A percentile compares a stretch with the other conserved stretches of the same genome.
These are phyloP conservation scores for Odontomachus brunneus DNA, from an alignment of 1,140 invertebrate species.

Conservation along the genomic window DNA sequence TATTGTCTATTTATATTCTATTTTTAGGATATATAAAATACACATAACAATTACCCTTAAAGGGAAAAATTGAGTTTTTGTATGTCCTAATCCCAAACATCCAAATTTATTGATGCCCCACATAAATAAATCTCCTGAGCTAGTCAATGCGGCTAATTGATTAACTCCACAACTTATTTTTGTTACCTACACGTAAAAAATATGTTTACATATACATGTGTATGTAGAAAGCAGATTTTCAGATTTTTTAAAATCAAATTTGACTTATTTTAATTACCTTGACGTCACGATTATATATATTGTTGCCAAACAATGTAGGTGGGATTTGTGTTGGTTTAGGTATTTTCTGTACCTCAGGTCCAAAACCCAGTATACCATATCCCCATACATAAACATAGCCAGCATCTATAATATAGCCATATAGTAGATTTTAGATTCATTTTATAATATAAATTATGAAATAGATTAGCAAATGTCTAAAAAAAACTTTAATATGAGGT, in stretches of 20 bases:
- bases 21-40: constrained; percentile 21
- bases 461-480: too few species aligned
- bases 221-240: not conserved
- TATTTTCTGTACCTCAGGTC: constrained; percentile 90
- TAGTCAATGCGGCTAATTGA: constrained; percentile 93
- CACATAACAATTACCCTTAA: constrained; percentile 88
- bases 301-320: constrained; percentile 92
- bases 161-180: constrained; percentile 91
- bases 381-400: constrained; percentile 97
- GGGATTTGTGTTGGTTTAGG: constrained; percentile 90
- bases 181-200: constrained; percentile 72
- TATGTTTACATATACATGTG: not conserved
- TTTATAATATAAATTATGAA: constrained; percentile 50
- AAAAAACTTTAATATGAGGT: too few species aligned
- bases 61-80: constrained; percentile 95
- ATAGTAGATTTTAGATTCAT: not conserved
- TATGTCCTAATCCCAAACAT: constrained; percentile 92
- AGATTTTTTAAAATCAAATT: not conserved
- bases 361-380: constrained; percentile 95
- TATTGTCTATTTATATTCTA: not conserved
- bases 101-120: constrained; percentile 96
- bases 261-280: constrained; percentile 84
- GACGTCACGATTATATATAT: constrained; percentile 91
- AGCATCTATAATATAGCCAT: constrained; percentile 86
- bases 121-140: constrained; percentile 92